Evolutionary conservation across 2,888 invertebrate genomes (phyloP).

Genomic region (Rhopalosiphum nymphaeae): DNA sequence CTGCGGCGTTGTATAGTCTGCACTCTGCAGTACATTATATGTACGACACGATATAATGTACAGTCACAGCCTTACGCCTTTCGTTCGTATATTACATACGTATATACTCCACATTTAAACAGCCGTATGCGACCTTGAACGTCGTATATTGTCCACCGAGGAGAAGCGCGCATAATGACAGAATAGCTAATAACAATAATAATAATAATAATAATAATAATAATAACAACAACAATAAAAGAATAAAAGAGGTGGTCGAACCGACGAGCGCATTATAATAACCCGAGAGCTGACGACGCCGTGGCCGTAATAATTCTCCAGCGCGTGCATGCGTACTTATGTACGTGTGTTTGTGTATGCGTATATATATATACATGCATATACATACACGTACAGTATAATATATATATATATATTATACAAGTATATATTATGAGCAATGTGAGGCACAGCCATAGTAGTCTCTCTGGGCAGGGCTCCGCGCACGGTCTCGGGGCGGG

Average conservation of each 20-base stretch:
- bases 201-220: slow-evolving; percentile 52
- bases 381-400: not conserved
- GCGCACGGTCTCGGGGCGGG: slow-evolving; percentile 50
- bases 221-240: slow-evolving; percentile 38
- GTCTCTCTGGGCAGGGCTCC: slow-evolving; percentile 53
- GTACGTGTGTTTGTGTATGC: not conserved
- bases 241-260: slow-evolving; percentile 61
- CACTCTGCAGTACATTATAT: not conserved
- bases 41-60: not conserved
- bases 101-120: slow-evolving; percentile 43
- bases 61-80: not conserved
- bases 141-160: slow-evolving; percentile 56
- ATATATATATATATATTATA: not conserved
- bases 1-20: not conserved
- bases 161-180: slow-evolving; percentile 51
- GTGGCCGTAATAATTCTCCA: slow-evolving; percentile 61
- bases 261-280: slow-evolving; percentile 53
- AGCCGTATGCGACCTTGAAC: slow-evolving; percentile 56
- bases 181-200: slow-evolving; percentile 62
- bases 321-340: slow-evolving; percentile 7
- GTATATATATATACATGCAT: not conserved
- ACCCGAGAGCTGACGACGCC: slow-evolving; percentile 44
- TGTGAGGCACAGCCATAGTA: not conserved
- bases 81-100: not conserved
- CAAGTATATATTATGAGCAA: slow-evolving; percentile 7